These are phyloP conservation scores for Patella depressa DNA, from an alignment of 2,888 invertebrate genomes.

Conservation along the genomic window DNA sequence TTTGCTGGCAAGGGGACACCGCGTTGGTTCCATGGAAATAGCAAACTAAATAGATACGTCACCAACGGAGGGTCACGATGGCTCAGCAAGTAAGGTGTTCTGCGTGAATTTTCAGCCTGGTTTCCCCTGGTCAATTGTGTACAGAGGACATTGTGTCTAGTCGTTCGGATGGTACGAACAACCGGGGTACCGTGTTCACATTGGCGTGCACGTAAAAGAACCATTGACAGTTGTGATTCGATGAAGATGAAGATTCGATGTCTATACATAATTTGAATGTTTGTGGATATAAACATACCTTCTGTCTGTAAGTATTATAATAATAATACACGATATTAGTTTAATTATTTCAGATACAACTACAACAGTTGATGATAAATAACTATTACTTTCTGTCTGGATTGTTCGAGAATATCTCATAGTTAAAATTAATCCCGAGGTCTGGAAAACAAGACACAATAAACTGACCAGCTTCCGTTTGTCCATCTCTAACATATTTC, in stretches of 20 bases:
- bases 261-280: neutral
- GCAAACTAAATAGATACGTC: too few relatives aligned
- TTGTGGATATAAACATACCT: constrained; percentile 26
- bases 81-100: too few relatives aligned
- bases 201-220: neutral
- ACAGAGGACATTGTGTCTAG: too few relatives aligned
- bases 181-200: neutral
- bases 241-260: constrained; percentile 6
- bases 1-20: too few relatives aligned
- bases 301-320: constrained; percentile 30
- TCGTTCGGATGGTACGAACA: neutral
- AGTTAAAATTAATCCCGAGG: constrained; percentile 70
- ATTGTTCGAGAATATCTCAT: constrained; percentile 70
- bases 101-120: too few relatives aligned
- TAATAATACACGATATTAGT: constrained; percentile 52
- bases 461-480: constrained; percentile 57
- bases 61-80: too few relatives aligned
- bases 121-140: too few relatives aligned
- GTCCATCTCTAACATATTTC: constrained; percentile 30
- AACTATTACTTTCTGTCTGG: constrained; percentile 36
- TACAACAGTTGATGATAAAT: constrained; percentile 60
- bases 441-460: constrained; percentile 70
- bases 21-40: too few relatives aligned
- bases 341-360: constrained; percentile 69
- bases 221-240: neutral